Base-by-base conservation (phyloP, 2,113 vertebrate genomes). In the Diphyllodes magnificus region DNA sequence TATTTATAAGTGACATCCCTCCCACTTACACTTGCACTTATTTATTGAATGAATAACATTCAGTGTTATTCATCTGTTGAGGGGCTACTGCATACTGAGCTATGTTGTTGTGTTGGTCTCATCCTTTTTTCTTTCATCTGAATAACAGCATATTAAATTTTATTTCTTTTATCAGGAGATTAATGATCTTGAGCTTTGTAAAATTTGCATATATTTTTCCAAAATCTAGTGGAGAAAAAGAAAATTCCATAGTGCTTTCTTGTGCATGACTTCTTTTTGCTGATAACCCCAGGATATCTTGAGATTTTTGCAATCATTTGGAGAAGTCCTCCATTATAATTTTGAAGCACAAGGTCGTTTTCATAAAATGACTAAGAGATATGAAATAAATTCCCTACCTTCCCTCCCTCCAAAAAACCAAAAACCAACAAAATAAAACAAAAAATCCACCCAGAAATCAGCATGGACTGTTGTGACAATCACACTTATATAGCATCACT, bases 361-460 rank as follows among this genome's bases (percentile, higher is more conserved):
- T 71, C 33, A 59, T 42, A 56, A 77, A 83, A 33, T 2, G 1
- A 13, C 1, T 31, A 40, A 35, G 11, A 82, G 5, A 25, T 77
- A 57, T 20, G 30, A 90, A 64, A 50, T 11, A 35, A 23, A 66
- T 49, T 30, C 2, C 7, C 3, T 7, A 4, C 8, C 22, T 60
- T 49, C 7, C 1, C 9, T 31, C 2, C 4, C 8, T 11, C 16
- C 4, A 24, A 77, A 57, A 73, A 40, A n/a, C 7, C 8, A 2
- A 18, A 47, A 40, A 2, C 0, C 3, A 10, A 25, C 9, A 54
- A 39, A 64, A 28, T 40, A 21, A 35, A 88, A 14, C 4, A 56
- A 76, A 23, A 30, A 17, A 7, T 1, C 4, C 33, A 23, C 7
- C 0, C 13, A 73, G 15, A 85, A 87, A 68, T 47, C 31, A 60